Evolutionary conservation across 2,113 vertebrate genomes (phyloP).

Genomic region (Etheostoma spectabile): DNA sequence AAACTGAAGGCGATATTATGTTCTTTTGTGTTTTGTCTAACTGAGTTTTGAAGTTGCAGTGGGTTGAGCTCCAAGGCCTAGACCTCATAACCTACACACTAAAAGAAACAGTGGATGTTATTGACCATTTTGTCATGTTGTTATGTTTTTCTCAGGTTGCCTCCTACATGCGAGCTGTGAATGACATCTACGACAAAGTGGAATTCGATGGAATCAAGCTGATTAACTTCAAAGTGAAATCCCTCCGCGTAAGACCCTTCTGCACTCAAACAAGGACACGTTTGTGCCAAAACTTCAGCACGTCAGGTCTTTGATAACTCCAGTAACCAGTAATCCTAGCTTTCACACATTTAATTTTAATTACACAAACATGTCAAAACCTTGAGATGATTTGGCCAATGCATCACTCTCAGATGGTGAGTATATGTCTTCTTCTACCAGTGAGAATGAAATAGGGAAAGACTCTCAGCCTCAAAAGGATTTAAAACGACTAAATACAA

Average conservation of each 20-base stretch:
- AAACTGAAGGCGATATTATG: too few relatives aligned
- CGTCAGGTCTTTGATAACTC: not conserved
- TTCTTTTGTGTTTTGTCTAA: not conserved
- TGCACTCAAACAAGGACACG: not conserved
- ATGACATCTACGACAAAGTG: constrained; percentile 83
- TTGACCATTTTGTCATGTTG: constrained; percentile 5
- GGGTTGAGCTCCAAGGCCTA: not conserved
- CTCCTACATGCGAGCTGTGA: constrained; percentile 83
- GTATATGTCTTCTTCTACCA: not conserved
- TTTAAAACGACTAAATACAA: not conserved
- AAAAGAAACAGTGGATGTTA: not conserved
- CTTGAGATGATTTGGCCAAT: not conserved
- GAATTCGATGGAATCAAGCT: constrained; percentile 84
- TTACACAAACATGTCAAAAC: not conserved
- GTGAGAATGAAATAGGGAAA: not conserved
- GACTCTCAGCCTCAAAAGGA: not conserved
- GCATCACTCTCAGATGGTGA: not conserved
- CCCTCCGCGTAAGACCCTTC: constrained; percentile 79
- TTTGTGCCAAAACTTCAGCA: not conserved
- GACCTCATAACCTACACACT: not conserved
- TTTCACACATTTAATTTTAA: not conserved
- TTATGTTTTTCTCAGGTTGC: constrained; percentile 75
- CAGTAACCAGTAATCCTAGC: not conserved
- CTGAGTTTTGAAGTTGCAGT: not conserved
- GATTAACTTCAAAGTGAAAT: constrained; percentile 88